Percentiles rank a stretch among this genome's conserved stretches.
Evolutionary conservation across 2,888 invertebrate species (phyloP).

Genomic region (Tetragonisca angustula): DNA sequence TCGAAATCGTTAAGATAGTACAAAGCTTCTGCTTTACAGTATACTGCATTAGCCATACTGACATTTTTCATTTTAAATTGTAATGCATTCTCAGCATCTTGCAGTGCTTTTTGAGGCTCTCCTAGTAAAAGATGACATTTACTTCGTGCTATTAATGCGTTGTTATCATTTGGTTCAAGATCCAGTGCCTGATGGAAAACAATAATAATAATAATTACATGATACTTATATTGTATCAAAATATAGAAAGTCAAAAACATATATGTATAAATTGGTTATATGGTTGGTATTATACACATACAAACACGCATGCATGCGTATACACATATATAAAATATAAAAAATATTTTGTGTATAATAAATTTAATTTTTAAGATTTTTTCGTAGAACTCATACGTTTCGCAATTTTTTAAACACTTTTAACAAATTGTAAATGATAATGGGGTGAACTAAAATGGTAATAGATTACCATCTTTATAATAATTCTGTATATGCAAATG

Average conservation of each 20-base stretch:
- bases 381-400: not conserved
- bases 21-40: constrained; percentile 96
- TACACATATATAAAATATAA: not conserved
- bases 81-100: constrained; percentile 94
- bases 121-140: constrained; percentile 95
- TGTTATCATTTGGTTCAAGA: constrained; percentile 92
- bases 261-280: not conserved
- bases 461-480: no score
- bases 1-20: constrained; percentile 97
- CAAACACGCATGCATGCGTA: no score
- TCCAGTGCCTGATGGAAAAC: constrained; percentile 90
- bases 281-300: not conserved
- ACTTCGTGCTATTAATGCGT: constrained; percentile 94
- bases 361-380: not conserved
- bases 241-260: not conserved
- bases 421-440: not conserved
- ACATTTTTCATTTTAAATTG: constrained; percentile 87
- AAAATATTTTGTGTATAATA: not conserved
- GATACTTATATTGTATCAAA: not conserved
- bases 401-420: no score
- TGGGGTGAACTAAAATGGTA: no score
- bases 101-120: constrained; percentile 91
- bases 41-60: constrained; percentile 90
- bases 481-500: no score
- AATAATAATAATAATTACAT: not conserved